These are phyloP conservation scores for Parnassius apollo DNA, from an alignment of 2,888 invertebrate genomes.

Conservation along the genomic window DNA sequence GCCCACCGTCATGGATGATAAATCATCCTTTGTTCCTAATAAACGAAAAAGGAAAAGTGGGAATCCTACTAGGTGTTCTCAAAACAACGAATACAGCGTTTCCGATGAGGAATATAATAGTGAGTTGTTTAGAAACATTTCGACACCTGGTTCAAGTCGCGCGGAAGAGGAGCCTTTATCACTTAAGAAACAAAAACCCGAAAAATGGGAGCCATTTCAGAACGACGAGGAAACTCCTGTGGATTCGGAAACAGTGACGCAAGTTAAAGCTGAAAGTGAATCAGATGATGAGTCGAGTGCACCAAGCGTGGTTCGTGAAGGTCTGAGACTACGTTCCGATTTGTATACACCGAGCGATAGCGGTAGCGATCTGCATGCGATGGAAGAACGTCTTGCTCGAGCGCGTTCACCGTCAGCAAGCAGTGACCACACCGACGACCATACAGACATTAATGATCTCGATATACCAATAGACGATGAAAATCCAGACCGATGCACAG, in stretches of 20 bases:
- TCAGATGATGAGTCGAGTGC: conserved; percentile 75
- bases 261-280: conserved; percentile 76
- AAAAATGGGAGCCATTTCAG: conserved; percentile 71
- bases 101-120: conserved; percentile 74
- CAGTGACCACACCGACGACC: conserved; percentile 68
- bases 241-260: conserved; percentile 65
- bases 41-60: conserved; percentile 90
- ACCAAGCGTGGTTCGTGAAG: conserved; percentile 73
- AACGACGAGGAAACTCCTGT: conserved; percentile 64
- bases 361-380: conserved; percentile 74
- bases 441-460: conserved; percentile 74
- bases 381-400: conserved; percentile 77
- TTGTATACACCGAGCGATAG: conserved; percentile 77
- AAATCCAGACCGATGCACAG: conserved; percentile 91
- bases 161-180: conserved; percentile 70
- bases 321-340: conserved; percentile 69
- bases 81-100: conserved; percentile 71
- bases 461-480: conserved; percentile 94
- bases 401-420: conserved; percentile 72
- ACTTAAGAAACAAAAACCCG: conserved; percentile 73
- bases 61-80: conserved; percentile 89
- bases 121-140: conserved; percentile 70
- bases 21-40: conserved; percentile 78
- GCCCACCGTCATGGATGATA: conserved; percentile 69
- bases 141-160: conserved; percentile 64